Conservation (phyloP, 2,797 vertebrate genomes). For the Harpagifer antarcticus region DNA sequence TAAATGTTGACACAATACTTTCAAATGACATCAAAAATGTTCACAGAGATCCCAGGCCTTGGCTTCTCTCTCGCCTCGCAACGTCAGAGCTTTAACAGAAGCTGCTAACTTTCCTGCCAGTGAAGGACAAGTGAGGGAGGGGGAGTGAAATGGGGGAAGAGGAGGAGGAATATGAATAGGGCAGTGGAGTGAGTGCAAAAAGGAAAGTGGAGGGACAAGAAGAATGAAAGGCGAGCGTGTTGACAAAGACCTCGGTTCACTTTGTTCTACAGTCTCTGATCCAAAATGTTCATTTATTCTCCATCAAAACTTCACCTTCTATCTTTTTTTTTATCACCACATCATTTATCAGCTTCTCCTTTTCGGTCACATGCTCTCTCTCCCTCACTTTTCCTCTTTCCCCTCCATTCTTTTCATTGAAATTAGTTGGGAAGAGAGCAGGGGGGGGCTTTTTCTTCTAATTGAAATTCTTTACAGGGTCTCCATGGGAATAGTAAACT, state of each 20-base stretch:
- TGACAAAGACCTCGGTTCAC: conserved; percentile 73
- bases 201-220: conserved; percentile 67
- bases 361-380: conserved; percentile 43
- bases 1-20: not conserved
- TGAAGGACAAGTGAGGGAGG: conserved; percentile 72
- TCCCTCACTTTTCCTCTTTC: conserved; percentile 27
- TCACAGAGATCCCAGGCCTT: conserved; percentile 38
- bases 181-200: conserved; percentile 71
- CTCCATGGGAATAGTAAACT: conserved; percentile 86
- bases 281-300: conserved; percentile 54
- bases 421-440: conserved; percentile 46
- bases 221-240: conserved; percentile 69
- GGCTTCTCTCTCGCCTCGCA: conserved; percentile 33
- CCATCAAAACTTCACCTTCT: conserved; percentile 59
- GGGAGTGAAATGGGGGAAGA: conserved; percentile 36
- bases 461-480: conserved; percentile 86
- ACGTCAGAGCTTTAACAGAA: conserved; percentile 56
- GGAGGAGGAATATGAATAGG: conserved; percentile 77
- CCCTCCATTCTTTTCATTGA: conserved; percentile 70
- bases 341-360: conserved; percentile 49
- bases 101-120: conserved; percentile 75
- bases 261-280: conserved; percentile 62
- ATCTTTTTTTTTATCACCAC: conserved; percentile 24
- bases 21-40: conserved; percentile 27
- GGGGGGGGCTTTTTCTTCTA: conserved; percentile 67